Evolutionary conservation across 1,140 invertebrate genomes (phyloP).

Genomic region (Leptopilina boulardi): DNA sequence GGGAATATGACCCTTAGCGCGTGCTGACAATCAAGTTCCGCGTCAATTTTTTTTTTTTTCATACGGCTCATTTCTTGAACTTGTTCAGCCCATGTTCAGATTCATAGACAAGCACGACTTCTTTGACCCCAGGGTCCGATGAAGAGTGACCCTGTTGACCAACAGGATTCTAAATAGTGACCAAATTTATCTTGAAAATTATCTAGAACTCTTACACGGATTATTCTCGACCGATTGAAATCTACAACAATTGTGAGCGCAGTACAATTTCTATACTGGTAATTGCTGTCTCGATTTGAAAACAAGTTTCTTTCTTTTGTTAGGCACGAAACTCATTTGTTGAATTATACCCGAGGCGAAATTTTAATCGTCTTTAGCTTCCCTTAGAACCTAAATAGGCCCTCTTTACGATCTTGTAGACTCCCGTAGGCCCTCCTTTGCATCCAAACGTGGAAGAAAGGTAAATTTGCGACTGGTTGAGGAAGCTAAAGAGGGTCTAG

Average conservation of each 20-base stretch:
- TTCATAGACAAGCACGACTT: conserved; percentile 57
- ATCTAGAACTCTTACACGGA: conserved; percentile 45
- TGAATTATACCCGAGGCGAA: no score
- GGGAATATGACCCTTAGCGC: conserved; percentile 57
- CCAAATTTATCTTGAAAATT: conserved; percentile 53
- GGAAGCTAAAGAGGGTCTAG: no score
- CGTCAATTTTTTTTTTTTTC: conserved; percentile 60
- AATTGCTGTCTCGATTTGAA: conserved; percentile 35
- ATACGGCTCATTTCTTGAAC: conserved; percentile 54
- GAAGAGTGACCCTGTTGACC: conserved; percentile 59
- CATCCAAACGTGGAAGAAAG: no score
- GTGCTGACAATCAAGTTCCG: conserved; percentile 56
- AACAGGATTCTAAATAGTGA: conserved; percentile 49
- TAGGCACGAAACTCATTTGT: neutral
- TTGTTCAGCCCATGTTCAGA: conserved; percentile 53
- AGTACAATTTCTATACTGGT: conserved; percentile 25
- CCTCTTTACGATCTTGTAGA: no score
- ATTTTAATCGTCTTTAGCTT: no score
- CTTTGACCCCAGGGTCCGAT: conserved; percentile 65
- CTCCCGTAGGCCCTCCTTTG: no score
- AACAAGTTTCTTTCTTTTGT: conserved; percentile 23
- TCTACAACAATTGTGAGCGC: conserved; percentile 18
- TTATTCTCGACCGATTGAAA: conserved; percentile 41
- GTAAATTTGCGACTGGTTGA: no score
- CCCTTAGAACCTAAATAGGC: no score